Base-by-base conservation (phyloP, 2,888 invertebrate species). In the Epinotia demarniana region DNA sequence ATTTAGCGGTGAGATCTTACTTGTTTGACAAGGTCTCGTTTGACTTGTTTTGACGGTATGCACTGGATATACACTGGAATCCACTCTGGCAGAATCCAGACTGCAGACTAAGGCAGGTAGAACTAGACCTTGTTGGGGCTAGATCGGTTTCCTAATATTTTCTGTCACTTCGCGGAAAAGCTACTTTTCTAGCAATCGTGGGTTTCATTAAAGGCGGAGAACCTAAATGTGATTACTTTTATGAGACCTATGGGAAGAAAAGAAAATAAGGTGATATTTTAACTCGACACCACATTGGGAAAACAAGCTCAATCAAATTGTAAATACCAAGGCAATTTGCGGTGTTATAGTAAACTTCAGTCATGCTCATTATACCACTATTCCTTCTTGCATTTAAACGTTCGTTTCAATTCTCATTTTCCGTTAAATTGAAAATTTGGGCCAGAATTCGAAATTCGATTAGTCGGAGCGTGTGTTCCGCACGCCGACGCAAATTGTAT, bases 401-500 rank as follows among this genome's bases (percentile, higher is more conserved):
- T 16, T 16, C 46, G 57, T 6, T 55, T 18, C 33, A 43, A 39
- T 57, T n/a, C 61, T 27, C 53, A 71, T 71, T 71, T 62, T 71
- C 62, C 71, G 49, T 71, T 71, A 71, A 62, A 71, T 71, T 53
- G 16, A 19, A 71, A 71, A 62, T 70, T 75, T n/a, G 33, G 58
- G 13, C 39, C 23, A 60, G 23, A 60, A 19, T 58, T 33, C 23
- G 60, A 33, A 58, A 72, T 66, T 19, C 43, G 53, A 67, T 72
- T 68, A 43, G 73, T 23, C 71, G 68, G 68, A 70, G 64, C 70
- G 74, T 73, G 73, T 69, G 72, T 72, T 74, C 68, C 71, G 67
- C 72, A 33, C 78, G 78, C 60, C 77, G 76, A 76, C 78, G 77
- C 77, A 76, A 77, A 77, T 79, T 78, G 78, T 74, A 63, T 73